Evolutionary conservation across 2,797 vertebrate species (phyloP), one percentile per base, ranked within the genome.

Genomic region (Acropternis orthonyx): DNA sequence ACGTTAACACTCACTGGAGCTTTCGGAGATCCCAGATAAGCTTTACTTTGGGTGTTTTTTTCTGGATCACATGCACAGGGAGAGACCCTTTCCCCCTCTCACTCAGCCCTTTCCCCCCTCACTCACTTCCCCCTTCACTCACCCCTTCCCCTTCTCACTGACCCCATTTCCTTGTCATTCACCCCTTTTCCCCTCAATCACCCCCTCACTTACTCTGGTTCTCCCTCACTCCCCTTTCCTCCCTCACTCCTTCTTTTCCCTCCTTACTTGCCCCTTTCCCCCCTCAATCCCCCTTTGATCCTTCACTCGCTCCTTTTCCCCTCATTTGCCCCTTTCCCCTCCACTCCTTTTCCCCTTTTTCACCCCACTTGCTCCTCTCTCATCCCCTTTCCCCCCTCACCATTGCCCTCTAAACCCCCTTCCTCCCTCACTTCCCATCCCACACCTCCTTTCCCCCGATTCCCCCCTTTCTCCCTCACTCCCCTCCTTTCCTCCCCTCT

Each of bases 1-100:
- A 34, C 0, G 0, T 37, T 39, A 56, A 71, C 28, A n/a, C 5
- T 7, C 28, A 10, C 32, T 0, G 0, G 48, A 39, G 58, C 44
- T 71, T 30, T 34, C 27, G 63, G 43, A 37, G 43, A 76, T 30
- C 10, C 32, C 19, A 18, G 43, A 16, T 28, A 43, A n/a, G 36
- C 14, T 15, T 36, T 5, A 20, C 15, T 36, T 48, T 49, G 41
- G 46, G 21, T 49, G 48, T 24, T 6, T 39, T 71, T 71, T 56
- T 16, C n/a, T 37, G 41, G 43, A 37, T 56, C 27, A 14, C 9
- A 12, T 2, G 13, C 36, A 43, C 27, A 43, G 27, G 41, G 34
- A 48, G 32, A 49, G 41, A 43, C 11, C 15, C 41, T 48, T 41
- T 39, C 8, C 16, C 27, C 39, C 5, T 6, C 22, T 48, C 30